Evolutionary conservation across 2,888 invertebrate genomes (phyloP).

Genomic region (Drosophila borealis): DNA sequence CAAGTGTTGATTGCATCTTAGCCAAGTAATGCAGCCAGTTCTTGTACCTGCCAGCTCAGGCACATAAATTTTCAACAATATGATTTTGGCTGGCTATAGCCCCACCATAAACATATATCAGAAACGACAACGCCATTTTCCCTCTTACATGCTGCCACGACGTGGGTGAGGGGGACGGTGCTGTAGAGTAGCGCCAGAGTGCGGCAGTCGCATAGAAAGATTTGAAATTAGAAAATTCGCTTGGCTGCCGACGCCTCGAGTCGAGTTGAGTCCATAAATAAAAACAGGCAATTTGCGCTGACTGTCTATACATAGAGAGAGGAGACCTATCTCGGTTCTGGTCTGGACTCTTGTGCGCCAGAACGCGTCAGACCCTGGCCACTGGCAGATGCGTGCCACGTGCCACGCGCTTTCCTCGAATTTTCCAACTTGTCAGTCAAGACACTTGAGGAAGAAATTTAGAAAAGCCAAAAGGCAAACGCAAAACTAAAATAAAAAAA

Average conservation of each 20-base stretch:
- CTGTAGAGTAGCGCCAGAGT: constrained; percentile 9
- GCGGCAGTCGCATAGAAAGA: constrained; percentile 45
- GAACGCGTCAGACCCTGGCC: constrained; percentile 70
- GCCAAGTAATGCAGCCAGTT: constrained; percentile 21
- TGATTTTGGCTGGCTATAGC: constrained; percentile 64
- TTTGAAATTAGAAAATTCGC: constrained; percentile 76
- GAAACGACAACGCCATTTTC: constrained; percentile 63
- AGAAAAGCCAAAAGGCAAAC: constrained; percentile 52
- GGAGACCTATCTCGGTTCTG: constrained; percentile 19
- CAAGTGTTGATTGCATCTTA: constrained; percentile 27
- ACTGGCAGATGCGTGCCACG: constrained; percentile 75
- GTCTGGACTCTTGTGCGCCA: constrained; percentile 49
- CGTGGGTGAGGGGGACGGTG: constrained; percentile 3
- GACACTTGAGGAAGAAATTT: constrained; percentile 59
- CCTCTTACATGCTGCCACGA: constrained; percentile 21
- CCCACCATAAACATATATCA: constrained; percentile 65
- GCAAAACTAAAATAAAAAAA: constrained; percentile 33
- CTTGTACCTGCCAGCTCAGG: constrained; percentile 31
- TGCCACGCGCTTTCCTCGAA: constrained; percentile 63
- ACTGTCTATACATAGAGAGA: constrained; percentile 64
- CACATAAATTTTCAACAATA: constrained; percentile 72
- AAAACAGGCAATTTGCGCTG: constrained; percentile 72
- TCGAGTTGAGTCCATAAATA: constrained; percentile 75
- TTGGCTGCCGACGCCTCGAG: constrained; percentile 60
- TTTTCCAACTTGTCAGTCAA: constrained; percentile 61